These are phyloP conservation scores for Avahi laniger DNA, from an alignment of 2,797 vertebrate genomes.

Conservation along the genomic window DNA sequence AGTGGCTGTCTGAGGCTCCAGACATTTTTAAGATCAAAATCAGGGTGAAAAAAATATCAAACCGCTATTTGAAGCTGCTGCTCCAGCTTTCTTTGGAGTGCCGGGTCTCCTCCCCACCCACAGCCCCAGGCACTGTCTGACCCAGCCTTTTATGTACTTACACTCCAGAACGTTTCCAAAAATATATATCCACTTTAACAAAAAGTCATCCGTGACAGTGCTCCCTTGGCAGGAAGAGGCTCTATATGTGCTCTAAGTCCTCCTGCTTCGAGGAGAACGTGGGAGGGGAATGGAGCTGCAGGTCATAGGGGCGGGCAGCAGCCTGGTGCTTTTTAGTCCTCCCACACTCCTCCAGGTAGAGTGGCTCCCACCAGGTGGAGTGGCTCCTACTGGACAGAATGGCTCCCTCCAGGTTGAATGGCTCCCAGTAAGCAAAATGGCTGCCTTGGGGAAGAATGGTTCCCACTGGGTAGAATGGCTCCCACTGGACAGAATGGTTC, in stretches of 20 bases:
- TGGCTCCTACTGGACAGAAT: neutral
- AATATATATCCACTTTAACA: slow-evolving; percentile 51
- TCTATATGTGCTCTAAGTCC: neutral
- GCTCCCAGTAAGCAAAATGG: neutral
- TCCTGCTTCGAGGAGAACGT: neutral
- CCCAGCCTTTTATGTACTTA: slow-evolving; percentile 62
- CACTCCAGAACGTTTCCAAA: slow-evolving; percentile 61
- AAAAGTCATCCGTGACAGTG: neutral
- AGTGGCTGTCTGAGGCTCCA: slow-evolving; percentile 79
- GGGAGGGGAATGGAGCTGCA: too few species aligned
- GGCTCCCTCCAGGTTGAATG: neutral
- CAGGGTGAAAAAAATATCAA: slow-evolving; percentile 71
- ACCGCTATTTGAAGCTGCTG: slow-evolving; percentile 72
- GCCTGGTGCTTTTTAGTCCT: too few species aligned
- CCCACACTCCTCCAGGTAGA: neutral
- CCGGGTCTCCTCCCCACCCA: neutral
- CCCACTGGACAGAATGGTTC: neutral
- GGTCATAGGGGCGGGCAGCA: too few species aligned
- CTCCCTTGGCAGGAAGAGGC: neutral
- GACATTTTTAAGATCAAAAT: slow-evolving; percentile 83
- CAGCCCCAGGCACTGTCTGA: slow-evolving; percentile 62
- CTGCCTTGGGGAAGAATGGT: neutral
- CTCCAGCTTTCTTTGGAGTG: slow-evolving; percentile 50
- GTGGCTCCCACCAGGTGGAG: neutral
- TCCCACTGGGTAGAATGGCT: neutral